These are phyloP conservation scores for Tursiops truncatus DNA, from an alignment of 2,113 vertebrate genomes.

Conservation along the genomic window DNA sequence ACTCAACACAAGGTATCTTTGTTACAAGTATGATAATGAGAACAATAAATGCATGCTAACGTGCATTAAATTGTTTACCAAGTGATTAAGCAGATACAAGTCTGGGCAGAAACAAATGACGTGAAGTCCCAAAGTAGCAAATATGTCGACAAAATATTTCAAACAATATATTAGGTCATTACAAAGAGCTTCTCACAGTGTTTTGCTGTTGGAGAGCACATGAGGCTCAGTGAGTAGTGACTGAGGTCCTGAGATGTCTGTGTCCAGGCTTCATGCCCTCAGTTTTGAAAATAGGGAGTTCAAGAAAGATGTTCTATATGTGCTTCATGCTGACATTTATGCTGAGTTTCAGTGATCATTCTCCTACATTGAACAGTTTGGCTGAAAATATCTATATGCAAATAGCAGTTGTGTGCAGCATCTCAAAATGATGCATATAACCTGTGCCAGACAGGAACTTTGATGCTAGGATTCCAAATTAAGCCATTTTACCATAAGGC, in stretches of 20 bases:
- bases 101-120: not conserved
- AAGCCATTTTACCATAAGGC: not conserved
- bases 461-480: not conserved
- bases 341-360: not conserved
- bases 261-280: not conserved
- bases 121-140: not conserved
- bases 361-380: not conserved
- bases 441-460: not conserved
- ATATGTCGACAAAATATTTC: not conserved
- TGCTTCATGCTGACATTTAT: not conserved
- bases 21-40: not conserved
- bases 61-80: not conserved
- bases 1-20: not conserved
- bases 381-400: not conserved
- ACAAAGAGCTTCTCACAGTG: not conserved
- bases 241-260: rapidly evolving
- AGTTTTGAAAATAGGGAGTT: not conserved
- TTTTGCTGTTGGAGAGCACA: not conserved
- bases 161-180: not conserved
- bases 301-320: not conserved
- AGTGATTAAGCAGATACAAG: not conserved
- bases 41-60: not conserved
- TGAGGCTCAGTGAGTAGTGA: not conserved
- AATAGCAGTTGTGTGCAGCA: not conserved
- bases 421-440: not conserved